Base-by-base conservation (phyloP, 2,797 vertebrate species). In the Acanthurus tractus region DNA sequence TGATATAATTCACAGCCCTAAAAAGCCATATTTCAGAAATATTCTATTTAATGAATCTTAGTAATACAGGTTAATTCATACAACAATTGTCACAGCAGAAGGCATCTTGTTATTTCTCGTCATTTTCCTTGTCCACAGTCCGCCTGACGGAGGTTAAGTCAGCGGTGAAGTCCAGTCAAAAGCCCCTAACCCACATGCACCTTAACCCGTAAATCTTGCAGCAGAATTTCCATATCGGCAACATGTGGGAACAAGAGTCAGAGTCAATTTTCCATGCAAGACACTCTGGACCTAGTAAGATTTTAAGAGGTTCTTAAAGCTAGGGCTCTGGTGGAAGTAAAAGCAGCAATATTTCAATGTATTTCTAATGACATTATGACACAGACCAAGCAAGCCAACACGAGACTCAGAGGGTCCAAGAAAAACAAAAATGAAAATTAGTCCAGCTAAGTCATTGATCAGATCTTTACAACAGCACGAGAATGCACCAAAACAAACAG, bases 71-170 rank as follows among this genome's bases (percentile, higher is more conserved):
- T 88, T 88, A 86, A 90, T 92, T 90, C 79, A 92, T 90, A 92
- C 67, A 87, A 76, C 76, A 94, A 93, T 95, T 92, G 93, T 95
- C 92, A 94, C 93, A 94, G 94, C 94, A 94, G 92, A 94, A 95
- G 93, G 94, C 94, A 94, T 94, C 91, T 81, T 79, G 85, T 92
- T 86, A 83, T 86, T 86, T 82, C 48, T 85, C 63, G 82, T 82
- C 23, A 53, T 53, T 81, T 72, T 84, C 65, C 77, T 75, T 71
- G 75, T 88, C 84, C 86, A 89, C 77, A 78, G 70, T 88, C 81
- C 61, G 82, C 75, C 70, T 70, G 71, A 67, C 25, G 49, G 76
- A 81, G 71, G 57, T 55, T 23, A 81, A 87, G 78, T 82, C 80
- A 86, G 86, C 58, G 78, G 76, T 67, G 34, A 86, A 76, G 85